Evolutionary conservation across 2,888 invertebrate genomes (phyloP), one percentile per base, ranked within the genome.

Genomic region (Parascotia fuliginaria): DNA sequence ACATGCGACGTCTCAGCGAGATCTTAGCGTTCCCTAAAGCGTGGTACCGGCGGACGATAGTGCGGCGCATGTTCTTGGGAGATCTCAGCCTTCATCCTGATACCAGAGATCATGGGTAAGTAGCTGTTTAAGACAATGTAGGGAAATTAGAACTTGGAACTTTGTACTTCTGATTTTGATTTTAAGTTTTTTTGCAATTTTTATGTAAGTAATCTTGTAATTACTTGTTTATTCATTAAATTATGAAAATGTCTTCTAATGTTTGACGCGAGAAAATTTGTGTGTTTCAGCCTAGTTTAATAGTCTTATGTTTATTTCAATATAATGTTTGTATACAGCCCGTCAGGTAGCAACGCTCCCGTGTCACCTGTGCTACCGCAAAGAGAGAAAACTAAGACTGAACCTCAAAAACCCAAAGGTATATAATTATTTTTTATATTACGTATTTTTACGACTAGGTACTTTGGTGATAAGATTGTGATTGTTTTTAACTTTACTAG

Each of bases 1-100:
- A 99, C 84, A 99, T 99, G 98, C 94, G 99, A 27, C 94, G 99
- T 0, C 89, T 99, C 57, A 97, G 98, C 0, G 99, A 99, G 92
- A 98, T 99, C 75, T 92, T 99, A 50, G 98, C 98, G 0, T 99
- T 99, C 83, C 99, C 99, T 0, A 98, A 98, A 88, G 99, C 99
- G 9, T 99, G 99, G 99, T 99, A 99, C 87, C 93, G 99, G 1
- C 94, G 98, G 29, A 97, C 97, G 65, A 97, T 99, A 73, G 98
- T 99, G 19, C 93, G 98, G 5, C 93, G 98, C 15, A 93, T 99
- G 76, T 98, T 98, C 87, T 93, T 98, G 41, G 98, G 99, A 0
- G 99, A 99, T 87, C 94, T 98, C 46, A 97, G 96, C 76, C 93
- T 95, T 68, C 74, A 75, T 28, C 63, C 76, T 51, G 71, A 59